A percentile compares a stretch with the other conserved stretches of the same genome.
phyloP scores from a whole-genome alignment of 2,888 invertebrate genomes.

The Tanypteryx hageni region DNA sequence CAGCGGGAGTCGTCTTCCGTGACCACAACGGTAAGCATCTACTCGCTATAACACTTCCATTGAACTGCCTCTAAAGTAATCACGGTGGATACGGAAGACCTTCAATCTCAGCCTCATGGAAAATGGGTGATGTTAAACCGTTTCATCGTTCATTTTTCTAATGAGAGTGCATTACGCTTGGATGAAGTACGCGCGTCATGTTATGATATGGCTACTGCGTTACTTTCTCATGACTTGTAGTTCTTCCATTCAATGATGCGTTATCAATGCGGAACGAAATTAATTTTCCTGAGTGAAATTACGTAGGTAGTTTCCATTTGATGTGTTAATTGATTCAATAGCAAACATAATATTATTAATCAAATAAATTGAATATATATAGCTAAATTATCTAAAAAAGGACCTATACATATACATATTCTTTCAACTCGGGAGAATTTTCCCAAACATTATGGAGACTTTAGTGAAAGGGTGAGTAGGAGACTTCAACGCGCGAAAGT shows the following conservation, averaged over 20 bases:
- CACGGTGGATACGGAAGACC: slow-evolving; percentile 41
- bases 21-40: slow-evolving; percentile 50
- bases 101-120: slow-evolving; percentile 36
- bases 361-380: no score
- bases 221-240: background rate
- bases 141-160: background rate
- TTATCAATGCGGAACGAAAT: background rate
- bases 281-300: background rate
- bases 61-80: slow-evolving; percentile 11
- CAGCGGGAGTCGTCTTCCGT: slow-evolving; percentile 43
- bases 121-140: slow-evolving; percentile 19
- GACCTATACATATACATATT: no score
- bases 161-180: background rate
- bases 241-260: background rate
- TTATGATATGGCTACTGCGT: slow-evolving; percentile 2
- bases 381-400: no score
- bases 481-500: background rate
- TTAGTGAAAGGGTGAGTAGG: background rate
- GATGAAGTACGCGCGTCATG: slow-evolving; percentile 37
- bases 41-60: slow-evolving; percentile 31
- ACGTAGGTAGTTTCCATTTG: no score
- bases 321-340: no score
- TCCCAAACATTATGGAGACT: background rate
- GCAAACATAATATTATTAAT: no score
- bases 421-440: no score